Base-by-base conservation (phyloP, 2,888 invertebrate genomes). In the Eilema sororculum region DNA sequence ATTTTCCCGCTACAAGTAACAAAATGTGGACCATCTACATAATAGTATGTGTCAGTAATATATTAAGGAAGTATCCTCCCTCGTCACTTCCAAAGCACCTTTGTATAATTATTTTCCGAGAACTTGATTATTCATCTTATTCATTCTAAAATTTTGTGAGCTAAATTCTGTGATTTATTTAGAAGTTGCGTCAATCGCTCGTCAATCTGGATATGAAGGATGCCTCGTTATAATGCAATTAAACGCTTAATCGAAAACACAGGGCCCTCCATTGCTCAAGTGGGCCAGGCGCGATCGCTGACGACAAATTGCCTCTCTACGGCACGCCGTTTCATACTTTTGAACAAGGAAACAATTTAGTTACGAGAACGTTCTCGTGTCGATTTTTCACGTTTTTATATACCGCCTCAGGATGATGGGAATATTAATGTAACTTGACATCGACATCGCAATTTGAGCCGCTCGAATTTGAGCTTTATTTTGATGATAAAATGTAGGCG, bases 221-320 rank as follows among this genome's bases (percentile, higher is more conserved):
- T 65, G 70, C 30, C 52, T 62, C 25, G 69, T 65, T 80, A 76
- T 75, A 78, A 77, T 75, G 72, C 76, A 79, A 82, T 83, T 79
- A 79, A 78, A 76, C 73, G 78, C 78, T 80, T 83, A 86, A 85
- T 82, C 79, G 75, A 78, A 77, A 78, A 77, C 68, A 74, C 73
- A 74, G 68, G 69, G 73, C 66, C 9, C 75, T 74, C 60, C 65
- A 68, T 59, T n/a, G 69, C 65, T 71, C 63, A 74, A 71, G 76
- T 70, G 71, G 72, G 71, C 58, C 77, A 77, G 77, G 77, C 73
- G 76, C 78, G 81, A 83, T 86, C 83, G 74, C 75, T 81, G 79
- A 75, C 82, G 84, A 86, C 84, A 87, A 87, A 87, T 87, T 87
- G 83, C 83, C 86, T 80, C 86, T 86, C 80, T 71, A 82, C 77